Conservation (phyloP, 2,888 invertebrate species). For the Eupelmus urozonus region DNA sequence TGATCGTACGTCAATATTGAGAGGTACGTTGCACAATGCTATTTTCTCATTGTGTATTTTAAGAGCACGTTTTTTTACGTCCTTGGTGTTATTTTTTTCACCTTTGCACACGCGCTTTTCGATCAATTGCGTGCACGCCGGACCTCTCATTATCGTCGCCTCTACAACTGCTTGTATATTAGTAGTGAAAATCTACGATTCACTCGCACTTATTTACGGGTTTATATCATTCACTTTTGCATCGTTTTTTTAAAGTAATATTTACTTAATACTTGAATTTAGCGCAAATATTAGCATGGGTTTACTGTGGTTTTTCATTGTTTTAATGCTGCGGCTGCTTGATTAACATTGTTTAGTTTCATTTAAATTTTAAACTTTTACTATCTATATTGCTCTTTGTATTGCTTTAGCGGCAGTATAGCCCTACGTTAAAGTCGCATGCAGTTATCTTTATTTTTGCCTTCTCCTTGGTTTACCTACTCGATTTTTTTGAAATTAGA, state of each 20-base stretch:
- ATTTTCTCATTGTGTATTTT: slow-evolving; percentile 62
- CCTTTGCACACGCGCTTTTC: too few relatives aligned
- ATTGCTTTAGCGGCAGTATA: slow-evolving; percentile 74
- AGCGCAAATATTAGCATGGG: slow-evolving; percentile 19
- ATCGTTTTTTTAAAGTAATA: slow-evolving; percentile 18
- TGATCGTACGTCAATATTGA: slow-evolving; percentile 61
- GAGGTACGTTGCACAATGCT: slow-evolving; percentile 51
- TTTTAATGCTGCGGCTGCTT: not conserved
- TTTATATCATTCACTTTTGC: not conserved
- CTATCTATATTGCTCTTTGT: slow-evolving; percentile 75
- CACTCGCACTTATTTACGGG: not conserved
- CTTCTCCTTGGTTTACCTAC: not conserved
- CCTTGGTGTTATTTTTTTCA: not conserved
- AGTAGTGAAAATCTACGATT: slow-evolving; percentile 26
- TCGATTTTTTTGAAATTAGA: too few relatives aligned
- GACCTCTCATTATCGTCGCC: slow-evolving; percentile 16
- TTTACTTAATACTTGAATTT: slow-evolving; percentile 39
- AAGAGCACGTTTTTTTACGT: not conserved
- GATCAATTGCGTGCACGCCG: too few relatives aligned
- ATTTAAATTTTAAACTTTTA: slow-evolving; percentile 48
- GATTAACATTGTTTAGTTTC: slow-evolving; percentile 35
- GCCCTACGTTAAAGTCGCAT: slow-evolving; percentile 72
- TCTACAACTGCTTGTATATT: slow-evolving; percentile 62
- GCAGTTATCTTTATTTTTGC: slow-evolving; percentile 67
- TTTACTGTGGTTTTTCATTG: too few relatives aligned